Percentiles rank a stretch among this genome's conserved stretches.
Evolutionary conservation across 2,113 vertebrate genomes (phyloP).

Genomic region (Larimichthys polyactis): DNA sequence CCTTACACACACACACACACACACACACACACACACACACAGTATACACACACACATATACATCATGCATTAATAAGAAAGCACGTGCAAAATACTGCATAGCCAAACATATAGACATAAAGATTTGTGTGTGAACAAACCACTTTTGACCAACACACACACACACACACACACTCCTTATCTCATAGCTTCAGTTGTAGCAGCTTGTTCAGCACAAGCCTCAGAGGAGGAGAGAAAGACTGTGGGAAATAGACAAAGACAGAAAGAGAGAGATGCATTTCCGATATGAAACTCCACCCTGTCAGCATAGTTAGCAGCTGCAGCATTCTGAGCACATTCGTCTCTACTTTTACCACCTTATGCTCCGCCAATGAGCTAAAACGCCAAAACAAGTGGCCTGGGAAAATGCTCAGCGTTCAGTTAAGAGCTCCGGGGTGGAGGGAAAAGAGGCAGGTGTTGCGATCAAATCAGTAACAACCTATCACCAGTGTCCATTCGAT

Average conservation of each 20-base stretch:
- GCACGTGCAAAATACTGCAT: not conserved
- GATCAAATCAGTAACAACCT: not conserved
- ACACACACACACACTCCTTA: constrained; percentile 40
- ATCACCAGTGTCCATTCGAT: too few relatives aligned
- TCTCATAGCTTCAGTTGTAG: constrained; percentile 46
- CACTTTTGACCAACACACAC: constrained; percentile 9
- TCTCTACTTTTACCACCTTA: constrained; percentile 27
- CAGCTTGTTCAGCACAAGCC: constrained; percentile 58
- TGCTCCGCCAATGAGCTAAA: constrained; percentile 26
- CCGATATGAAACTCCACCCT: constrained; percentile 55
- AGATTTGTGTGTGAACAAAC: constrained; percentile 32
- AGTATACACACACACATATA: not conserved
- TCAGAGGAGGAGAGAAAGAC: constrained; percentile 51
- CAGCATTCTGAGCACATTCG: constrained; percentile 46
- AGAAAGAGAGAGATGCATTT: constrained; percentile 67
- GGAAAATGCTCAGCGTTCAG: constrained; percentile 17
- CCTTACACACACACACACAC: constrained; percentile 1
- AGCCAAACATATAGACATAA: constrained; percentile 14
- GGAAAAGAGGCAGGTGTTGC: not conserved
- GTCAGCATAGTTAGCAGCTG: constrained; percentile 67
- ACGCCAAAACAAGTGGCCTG: constrained; percentile 16
- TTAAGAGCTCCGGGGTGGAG: not conserved
- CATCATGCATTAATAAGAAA: constrained; percentile 1
- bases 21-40: not conserved
- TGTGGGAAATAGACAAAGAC: constrained; percentile 59